phyloP scores from a whole-genome alignment of 2,113 vertebrate genomes.

The Petaurus breviceps region DNA sequence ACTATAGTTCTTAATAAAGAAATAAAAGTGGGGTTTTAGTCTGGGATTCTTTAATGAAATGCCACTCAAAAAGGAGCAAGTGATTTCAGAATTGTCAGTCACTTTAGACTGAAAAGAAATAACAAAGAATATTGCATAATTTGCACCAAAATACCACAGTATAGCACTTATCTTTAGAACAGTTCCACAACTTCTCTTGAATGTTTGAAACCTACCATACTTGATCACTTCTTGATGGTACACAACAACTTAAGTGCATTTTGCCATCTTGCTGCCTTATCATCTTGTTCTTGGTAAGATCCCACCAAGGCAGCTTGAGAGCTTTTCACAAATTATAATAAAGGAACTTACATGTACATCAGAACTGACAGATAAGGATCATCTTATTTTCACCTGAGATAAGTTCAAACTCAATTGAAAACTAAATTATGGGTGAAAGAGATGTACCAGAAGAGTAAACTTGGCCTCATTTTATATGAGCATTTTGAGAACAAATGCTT shows the following conservation, averaged over 20 bases:
- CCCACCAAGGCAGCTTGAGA: slow-evolving; percentile 81
- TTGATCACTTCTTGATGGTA: slow-evolving; percentile 79
- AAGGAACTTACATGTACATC: slow-evolving; percentile 83
- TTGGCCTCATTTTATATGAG: slow-evolving; percentile 79
- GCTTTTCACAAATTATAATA: slow-evolving; percentile 85
- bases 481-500: slow-evolving; percentile 71
- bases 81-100: slow-evolving; percentile 77
- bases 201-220: slow-evolving; percentile 75
- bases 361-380: slow-evolving; percentile 84
- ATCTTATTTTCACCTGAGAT: slow-evolving; percentile 87
- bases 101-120: slow-evolving; percentile 75
- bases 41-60: slow-evolving; percentile 77
- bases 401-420: slow-evolving; percentile 84
- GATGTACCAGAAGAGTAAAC: slow-evolving; percentile 82
- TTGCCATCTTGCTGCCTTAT: slow-evolving; percentile 81
- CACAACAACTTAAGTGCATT: slow-evolving; percentile 80
- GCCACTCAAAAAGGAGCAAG: slow-evolving; percentile 80
- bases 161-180: slow-evolving; percentile 46
- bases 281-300: slow-evolving; percentile 82
- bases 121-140: slow-evolving; percentile 63
- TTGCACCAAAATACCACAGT: slow-evolving; percentile 60
- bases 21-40: slow-evolving; percentile 53
- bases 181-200: slow-evolving; percentile 62
- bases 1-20: slow-evolving; percentile 55
- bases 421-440: slow-evolving; percentile 84